Evolutionary conservation across 2,888 invertebrate genomes (phyloP), one percentile per base, ranked within the genome.

Genomic region (Tetramorium bicarinatum): DNA sequence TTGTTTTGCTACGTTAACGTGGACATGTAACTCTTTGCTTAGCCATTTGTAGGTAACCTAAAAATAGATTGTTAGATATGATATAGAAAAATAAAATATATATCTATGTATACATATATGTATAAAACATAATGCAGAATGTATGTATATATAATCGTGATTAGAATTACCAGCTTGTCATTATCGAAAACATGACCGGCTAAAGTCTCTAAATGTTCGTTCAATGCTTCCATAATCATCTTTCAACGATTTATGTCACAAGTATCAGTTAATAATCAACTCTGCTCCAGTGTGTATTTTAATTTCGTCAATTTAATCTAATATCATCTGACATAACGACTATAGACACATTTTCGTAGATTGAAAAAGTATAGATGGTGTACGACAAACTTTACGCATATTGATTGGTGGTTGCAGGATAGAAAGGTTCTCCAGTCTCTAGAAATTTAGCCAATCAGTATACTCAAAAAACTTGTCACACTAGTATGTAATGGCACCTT

Each of bases 31-130:
- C 69, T 94, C 93, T 82, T 95, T 95, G 84, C 95, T 95, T 44
- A 95, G 88, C 94, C 94, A 95, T 90, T 95, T 95, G 86, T 95
- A 95, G 0, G 95, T 95, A 3, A 95, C 95, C 95, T 95, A 54
- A 62, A 85, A 38, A 11, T 34, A 69, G 34, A 77, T 61, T 49
- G 25, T 38, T 29, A n/a, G n/a, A 7, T 44, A 75, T 56, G 0
- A 0, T 13, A 56, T 54, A 34, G 34, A 41, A 25, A 41, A 64
- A 2, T 41, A 69, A 64, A 72, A 56, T 15, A 9, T 44, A 75
- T 2, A 66, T 75, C 38, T n/a, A 4, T 38, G 15, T 52, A 75
- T 6, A 66, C 71, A 47, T n/a, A 2, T 29, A n/a, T 34, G 29
- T 15, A 18, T 0, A 49, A 21, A 15, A 25, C n/a, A 69, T 9